Percentiles rank a stretch among this genome's conserved stretches.
These are phyloP conservation scores for Chrysodeixis includens DNA, from an alignment of 2,888 invertebrate species.

Conservation along the genomic window DNA sequence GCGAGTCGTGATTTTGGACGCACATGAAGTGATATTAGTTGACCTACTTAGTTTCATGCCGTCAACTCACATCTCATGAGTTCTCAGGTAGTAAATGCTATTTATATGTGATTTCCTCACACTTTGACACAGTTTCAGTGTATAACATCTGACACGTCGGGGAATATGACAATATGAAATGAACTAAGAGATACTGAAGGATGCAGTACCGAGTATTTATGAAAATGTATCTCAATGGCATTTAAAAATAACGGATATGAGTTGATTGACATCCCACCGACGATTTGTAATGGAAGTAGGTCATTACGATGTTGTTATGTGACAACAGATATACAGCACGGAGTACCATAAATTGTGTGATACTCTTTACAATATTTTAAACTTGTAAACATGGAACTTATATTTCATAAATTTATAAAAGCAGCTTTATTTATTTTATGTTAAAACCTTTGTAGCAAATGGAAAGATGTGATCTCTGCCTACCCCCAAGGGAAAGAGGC, in stretches of 20 bases:
- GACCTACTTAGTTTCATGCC: conserved; percentile 69
- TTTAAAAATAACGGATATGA: not conserved
- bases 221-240: not conserved
- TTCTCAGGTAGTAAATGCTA: conserved; percentile 73
- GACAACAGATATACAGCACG: not conserved
- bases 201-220: not conserved
- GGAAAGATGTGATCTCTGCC: too few relatives aligned
- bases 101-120: conserved; percentile 76
- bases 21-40: conserved; percentile 32
- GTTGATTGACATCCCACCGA: conserved; percentile 11
- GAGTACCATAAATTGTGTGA: not conserved
- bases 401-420: too few relatives aligned
- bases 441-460: too few relatives aligned
- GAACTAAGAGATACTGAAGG: not conserved
- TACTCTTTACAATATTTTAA: not conserved
- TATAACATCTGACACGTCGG: conserved; percentile 33
- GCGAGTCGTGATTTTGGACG: conserved; percentile 20
- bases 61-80: conserved; percentile 73
- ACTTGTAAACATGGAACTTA: too few relatives aligned
- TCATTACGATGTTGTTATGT: not conserved
- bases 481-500: too few relatives aligned
- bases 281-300: conserved; percentile 1
- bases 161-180: conserved; percentile 15
- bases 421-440: too few relatives aligned
- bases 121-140: conserved; percentile 71